These are phyloP conservation scores for Elachura formosa DNA, from an alignment of 2,113 vertebrate genomes.

Conservation along the genomic window DNA sequence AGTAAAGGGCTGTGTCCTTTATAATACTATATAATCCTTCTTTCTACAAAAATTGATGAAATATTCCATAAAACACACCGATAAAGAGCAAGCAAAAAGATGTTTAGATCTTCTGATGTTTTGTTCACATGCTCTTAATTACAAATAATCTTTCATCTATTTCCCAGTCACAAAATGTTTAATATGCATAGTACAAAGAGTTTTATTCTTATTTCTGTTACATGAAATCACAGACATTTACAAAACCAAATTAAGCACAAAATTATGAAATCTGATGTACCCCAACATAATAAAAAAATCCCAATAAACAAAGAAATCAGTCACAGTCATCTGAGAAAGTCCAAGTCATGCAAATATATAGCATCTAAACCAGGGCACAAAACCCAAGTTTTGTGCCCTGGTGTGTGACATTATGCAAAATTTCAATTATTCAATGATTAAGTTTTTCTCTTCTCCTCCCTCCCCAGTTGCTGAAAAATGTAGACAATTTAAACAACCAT, in stretches of 20 bases:
- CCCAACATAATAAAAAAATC: background rate
- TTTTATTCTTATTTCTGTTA: background rate
- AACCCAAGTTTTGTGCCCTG: background rate
- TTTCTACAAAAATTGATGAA: background rate
- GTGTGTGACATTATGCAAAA: background rate
- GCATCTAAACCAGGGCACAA: too few species aligned
- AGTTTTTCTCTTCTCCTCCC: background rate
- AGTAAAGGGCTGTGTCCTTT: background rate
- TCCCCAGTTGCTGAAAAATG: accelerated
- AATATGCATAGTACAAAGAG: background rate
- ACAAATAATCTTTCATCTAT: background rate
- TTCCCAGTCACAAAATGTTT: background rate
- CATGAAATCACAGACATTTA: background rate
- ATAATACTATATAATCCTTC: background rate
- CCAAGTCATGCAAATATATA: background rate
- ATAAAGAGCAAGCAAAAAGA: background rate
- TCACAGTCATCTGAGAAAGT: background rate
- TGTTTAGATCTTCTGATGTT: background rate
- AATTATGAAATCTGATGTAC: background rate
- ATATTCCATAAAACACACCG: background rate
- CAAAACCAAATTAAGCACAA: background rate
- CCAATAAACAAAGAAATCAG: background rate
- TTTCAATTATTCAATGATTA: background rate
- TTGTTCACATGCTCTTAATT: background rate
- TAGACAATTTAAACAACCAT: background rate